Evolutionary conservation across 2,113 vertebrate species (phyloP).

Genomic region (Notarius quadriscutis): DNA sequence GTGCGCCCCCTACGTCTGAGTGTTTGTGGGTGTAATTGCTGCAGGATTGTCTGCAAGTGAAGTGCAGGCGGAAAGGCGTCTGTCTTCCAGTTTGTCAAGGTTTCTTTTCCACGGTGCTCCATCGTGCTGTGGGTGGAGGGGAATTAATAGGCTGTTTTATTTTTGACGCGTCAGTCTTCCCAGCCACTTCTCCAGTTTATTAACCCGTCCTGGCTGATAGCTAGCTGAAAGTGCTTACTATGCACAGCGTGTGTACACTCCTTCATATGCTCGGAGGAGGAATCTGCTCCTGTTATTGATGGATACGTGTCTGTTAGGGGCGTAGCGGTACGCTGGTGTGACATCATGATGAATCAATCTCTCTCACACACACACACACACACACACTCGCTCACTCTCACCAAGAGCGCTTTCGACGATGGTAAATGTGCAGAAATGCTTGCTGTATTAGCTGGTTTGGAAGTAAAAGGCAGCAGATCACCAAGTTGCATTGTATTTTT

Average conservation of each 20-base stretch:
- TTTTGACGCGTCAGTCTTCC: conserved; percentile 90
- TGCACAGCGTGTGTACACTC: neutral
- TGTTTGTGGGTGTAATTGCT: conserved; percentile 37
- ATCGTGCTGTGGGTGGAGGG: conserved; percentile 81
- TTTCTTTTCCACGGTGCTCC: conserved; percentile 71
- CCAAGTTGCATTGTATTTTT: neutral
- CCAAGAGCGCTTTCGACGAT: conserved; percentile 10
- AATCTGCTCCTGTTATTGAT: neutral
- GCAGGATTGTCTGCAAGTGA: conserved; percentile 15
- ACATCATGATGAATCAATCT: conserved; percentile 1
- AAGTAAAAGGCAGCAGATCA: neutral
- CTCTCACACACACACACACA: neutral
- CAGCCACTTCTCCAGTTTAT: conserved; percentile 93
- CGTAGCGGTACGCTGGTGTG: neutral
- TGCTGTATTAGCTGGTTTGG: neutral
- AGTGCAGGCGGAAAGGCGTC: conserved; percentile 54
- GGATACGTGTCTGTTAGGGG: neutral
- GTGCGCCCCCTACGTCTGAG: neutral
- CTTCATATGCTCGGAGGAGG: neutral
- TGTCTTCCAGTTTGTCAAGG: conserved; percentile 85
- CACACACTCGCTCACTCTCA: too few species aligned
- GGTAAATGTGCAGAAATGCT: neutral
- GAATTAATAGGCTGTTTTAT: conserved; percentile 95
- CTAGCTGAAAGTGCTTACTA: conserved; percentile 23
- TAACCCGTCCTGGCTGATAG: conserved; percentile 81